Evolutionary conservation across 2,113 vertebrate species (phyloP), one percentile per base, ranked within the genome.

Genomic region (Anolis sagrei): DNA sequence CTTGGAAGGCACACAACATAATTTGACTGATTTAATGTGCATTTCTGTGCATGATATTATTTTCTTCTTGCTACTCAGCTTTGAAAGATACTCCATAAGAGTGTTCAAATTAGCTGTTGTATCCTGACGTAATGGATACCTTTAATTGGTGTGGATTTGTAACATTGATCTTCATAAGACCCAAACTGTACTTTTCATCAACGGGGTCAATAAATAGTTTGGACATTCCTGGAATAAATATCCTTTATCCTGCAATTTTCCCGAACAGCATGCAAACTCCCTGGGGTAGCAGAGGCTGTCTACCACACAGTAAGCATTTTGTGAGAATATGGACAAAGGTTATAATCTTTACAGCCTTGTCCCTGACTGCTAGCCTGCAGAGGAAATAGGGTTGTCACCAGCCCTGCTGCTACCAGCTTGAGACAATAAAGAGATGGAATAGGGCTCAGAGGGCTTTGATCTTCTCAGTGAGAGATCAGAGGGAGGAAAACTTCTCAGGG

Each of bases 361-460:
- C 78, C 78, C 84, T 86, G 75, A n/a, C 79, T 81, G 77, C 78
- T 75, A 86, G 84, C 70, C 84, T 86, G 78, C 66, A 86, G 81
- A 86, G 84, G 84, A 86, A 81, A 86, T 81, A 81, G 44, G 84
- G 78, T 81, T 86, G 84, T 86, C 84, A 86, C 84, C 61, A 80
- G 44, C n/a, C 84, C 58, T 86, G 84, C 84, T 86, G 84, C 81
- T 86, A 70, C 32, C 84, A 86, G 84, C 84, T 86, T 86, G 84
- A 86, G 84, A 81, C 72, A 75, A 86, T 81, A 74, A 86, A 86
- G 84, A 66, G 66, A 86, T 75, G 78, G 79, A 86, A 86, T 75
- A 81, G 69, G 54, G 23, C 70, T 75, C 70, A 14, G 39, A 75
- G 32, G 25, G 39, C 78, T 86, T 86, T 86, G 84, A 86, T 86